Evolutionary conservation across 2,888 invertebrate species (phyloP).

Genomic region (Athalia rosae): DNA sequence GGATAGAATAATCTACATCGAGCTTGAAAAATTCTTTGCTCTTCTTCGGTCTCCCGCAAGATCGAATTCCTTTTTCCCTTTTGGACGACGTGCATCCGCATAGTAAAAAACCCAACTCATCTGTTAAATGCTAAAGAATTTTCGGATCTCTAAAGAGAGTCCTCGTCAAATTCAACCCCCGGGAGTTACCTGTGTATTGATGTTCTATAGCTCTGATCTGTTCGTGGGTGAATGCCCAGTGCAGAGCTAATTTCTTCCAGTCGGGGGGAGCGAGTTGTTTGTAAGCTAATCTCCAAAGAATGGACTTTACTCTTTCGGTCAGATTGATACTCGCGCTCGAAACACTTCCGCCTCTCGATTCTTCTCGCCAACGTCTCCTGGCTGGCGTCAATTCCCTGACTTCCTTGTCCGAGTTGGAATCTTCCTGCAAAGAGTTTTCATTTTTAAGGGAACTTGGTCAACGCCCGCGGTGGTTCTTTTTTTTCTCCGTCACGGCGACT

Average conservation of each 20-base stretch:
- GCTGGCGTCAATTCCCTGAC: conserved; percentile 63
- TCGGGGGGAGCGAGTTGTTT: conserved; percentile 79
- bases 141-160: conserved; percentile 21
- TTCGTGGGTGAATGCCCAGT: conserved; percentile 82
- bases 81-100: too few species aligned
- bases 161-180: neutral
- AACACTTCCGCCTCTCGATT: conserved; percentile 57
- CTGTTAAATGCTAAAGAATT: neutral
- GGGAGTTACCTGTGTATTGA: conserved; percentile 79
- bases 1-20: too few species aligned
- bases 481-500: conserved; percentile 52
- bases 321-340: conserved; percentile 60
- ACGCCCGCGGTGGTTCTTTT: neutral
- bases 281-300: conserved; percentile 77
- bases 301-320: conserved; percentile 72
- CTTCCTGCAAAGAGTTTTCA: conserved; percentile 56
- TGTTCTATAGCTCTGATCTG: conserved; percentile 83
- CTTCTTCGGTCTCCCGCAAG: too few species aligned
- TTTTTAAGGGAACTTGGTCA: conserved; percentile 7
- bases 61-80: too few species aligned
- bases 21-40: too few species aligned
- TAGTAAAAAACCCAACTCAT: too few species aligned
- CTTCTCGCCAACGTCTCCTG: conserved; percentile 64
- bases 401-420: conserved; percentile 62
- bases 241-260: conserved; percentile 80